A percentile compares a stretch with the other conserved stretches of the same genome.
phyloP scores from a whole-genome alignment of 2,797 vertebrate genomes.

The Triplophysa yarkandensis region DNA sequence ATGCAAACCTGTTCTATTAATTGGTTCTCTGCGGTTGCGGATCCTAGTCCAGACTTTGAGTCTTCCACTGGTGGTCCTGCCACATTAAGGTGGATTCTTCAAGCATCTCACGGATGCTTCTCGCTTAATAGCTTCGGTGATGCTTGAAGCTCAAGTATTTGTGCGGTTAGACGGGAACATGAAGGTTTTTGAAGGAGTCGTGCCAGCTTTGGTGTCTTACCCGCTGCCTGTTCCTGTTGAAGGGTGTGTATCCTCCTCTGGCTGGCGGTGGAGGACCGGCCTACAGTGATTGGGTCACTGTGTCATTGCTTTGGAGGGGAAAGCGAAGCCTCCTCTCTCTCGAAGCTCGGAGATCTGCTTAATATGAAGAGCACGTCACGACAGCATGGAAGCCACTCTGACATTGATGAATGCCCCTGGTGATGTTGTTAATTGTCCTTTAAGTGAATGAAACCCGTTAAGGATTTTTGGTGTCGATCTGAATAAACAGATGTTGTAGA shows the following conservation, averaged over 20 bases:
- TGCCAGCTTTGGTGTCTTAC: constrained; percentile 42
- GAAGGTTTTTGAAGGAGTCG: background rate
- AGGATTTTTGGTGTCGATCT: background rate
- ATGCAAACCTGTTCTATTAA: constrained; percentile 38
- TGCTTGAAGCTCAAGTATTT: background rate
- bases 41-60: background rate
- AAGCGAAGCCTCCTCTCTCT: constrained; percentile 52
- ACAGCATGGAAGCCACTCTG: background rate
- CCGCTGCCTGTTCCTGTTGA: constrained; percentile 65
- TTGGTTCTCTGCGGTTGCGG: constrained; percentile 13
- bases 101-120: no score
- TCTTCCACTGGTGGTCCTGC: background rate
- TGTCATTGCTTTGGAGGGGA: constrained; percentile 70
- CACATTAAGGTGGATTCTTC: background rate
- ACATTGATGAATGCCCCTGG: constrained; percentile 9
- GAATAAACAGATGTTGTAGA: background rate
- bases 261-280: constrained; percentile 63
- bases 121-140: background rate
- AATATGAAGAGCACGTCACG: background rate
- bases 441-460: constrained; percentile 9
- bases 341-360: background rate
- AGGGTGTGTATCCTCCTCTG: constrained; percentile 62
- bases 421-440: constrained; percentile 11
- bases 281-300: constrained; percentile 75
- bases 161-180: background rate